These are phyloP conservation scores for Manacus vitellinus DNA, from an alignment of 2,113 vertebrate genomes.

Conservation along the genomic window DNA sequence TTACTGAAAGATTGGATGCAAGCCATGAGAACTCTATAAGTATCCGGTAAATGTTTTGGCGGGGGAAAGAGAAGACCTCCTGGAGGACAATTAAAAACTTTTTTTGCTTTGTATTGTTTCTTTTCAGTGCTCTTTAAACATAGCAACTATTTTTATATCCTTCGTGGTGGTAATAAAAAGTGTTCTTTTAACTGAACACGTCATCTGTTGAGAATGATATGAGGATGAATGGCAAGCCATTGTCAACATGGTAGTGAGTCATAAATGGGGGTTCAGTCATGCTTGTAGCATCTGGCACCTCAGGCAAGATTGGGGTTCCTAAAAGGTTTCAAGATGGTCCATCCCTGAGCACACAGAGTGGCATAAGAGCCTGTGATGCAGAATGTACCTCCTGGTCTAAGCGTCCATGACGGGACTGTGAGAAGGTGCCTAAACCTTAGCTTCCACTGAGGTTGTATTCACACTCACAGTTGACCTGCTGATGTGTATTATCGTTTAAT, in stretches of 20 bases:
- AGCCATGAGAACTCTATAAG: slow-evolving; percentile 39
- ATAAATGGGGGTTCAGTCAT: not conserved
- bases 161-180: not conserved
- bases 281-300: not conserved
- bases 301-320: not conserved
- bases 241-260: not conserved
- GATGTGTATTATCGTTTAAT: not conserved
- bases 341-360: not conserved
- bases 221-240: not conserved
- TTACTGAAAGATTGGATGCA: slow-evolving; percentile 5
- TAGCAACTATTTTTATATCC: not conserved
- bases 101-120: slow-evolving; percentile 17
- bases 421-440: not conserved
- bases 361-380: not conserved
- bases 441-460: not conserved
- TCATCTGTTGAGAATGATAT: not conserved
- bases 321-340: not conserved
- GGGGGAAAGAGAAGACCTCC: slow-evolving; percentile 27
- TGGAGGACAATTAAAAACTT: not conserved
- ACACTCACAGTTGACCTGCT: not conserved
- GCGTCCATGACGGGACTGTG: not conserved
- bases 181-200: not conserved
- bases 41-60: slow-evolving; percentile 39
- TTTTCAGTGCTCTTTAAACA: slow-evolving; percentile 7
- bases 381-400: not conserved